Percentiles rank a stretch among this genome's conserved stretches.
Conservation (phyloP, 2,797 vertebrate species). For the Vespertilio murinus region DNA sequence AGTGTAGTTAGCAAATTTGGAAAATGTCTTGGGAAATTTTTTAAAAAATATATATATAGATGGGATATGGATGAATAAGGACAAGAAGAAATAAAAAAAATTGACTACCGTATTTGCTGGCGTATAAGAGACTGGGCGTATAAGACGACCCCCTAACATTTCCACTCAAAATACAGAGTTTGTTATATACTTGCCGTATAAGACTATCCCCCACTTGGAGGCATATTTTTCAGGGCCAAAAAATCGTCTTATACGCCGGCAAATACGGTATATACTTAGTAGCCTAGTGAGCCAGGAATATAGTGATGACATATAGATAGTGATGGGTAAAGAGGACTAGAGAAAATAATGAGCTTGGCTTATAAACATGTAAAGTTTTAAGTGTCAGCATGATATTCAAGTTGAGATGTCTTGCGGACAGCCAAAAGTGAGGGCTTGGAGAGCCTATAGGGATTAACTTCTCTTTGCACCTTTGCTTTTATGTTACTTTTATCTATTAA, state of each 20-base stretch:
- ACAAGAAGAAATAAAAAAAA: slow-evolving; percentile 53
- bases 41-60: not conserved
- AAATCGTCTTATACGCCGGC: no score
- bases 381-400: not conserved
- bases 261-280: not conserved
- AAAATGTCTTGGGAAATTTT: not conserved
- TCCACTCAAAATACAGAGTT: no score
- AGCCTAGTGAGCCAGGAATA: not conserved
- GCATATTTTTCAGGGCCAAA: no score
- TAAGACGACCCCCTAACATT: no score
- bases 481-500: not conserved
- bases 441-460: not conserved
- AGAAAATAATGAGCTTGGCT: slow-evolving; percentile 42
- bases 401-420: not conserved
- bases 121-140: no score
- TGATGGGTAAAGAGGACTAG: not conserved
- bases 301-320: not conserved
- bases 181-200: no score
- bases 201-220: no score
- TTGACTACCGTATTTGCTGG: no score
- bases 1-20: not conserved
- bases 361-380: slow-evolving; percentile 24
- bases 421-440: not conserved
- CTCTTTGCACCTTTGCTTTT: not conserved
- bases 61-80: not conserved